Evolutionary conservation across 2,888 invertebrate genomes (phyloP).

Genomic region (Cephus pygmeus): DNA sequence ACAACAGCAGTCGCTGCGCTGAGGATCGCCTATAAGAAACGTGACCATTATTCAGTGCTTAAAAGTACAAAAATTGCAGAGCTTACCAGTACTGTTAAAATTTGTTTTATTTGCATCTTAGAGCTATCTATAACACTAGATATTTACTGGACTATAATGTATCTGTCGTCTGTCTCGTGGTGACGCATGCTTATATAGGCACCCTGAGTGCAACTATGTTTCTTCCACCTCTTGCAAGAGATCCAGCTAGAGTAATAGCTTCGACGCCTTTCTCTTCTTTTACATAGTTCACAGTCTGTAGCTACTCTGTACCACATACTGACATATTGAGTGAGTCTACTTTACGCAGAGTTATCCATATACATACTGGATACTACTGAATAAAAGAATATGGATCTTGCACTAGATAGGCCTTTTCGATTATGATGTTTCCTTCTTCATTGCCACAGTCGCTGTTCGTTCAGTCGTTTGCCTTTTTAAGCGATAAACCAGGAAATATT

Average conservation of each 20-base stretch:
- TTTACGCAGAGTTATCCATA: background rate
- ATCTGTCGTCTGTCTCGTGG: constrained; percentile 13
- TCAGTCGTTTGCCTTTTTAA: background rate
- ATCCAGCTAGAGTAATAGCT: constrained; percentile 20
- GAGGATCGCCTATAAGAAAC: background rate
- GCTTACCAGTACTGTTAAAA: background rate
- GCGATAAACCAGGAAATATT: background rate
- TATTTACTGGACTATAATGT: background rate
- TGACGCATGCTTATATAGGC: constrained; percentile 30
- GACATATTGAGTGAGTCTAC: background rate
- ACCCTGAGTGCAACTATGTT: background rate
- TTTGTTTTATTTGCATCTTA: background rate
- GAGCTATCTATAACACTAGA: background rate
- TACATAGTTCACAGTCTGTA: background rate
- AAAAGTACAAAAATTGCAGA: background rate
- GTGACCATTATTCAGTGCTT: background rate
- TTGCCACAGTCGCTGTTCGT: background rate
- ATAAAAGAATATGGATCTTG: constrained; percentile 2
- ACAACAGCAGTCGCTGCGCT: background rate
- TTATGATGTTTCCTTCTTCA: background rate
- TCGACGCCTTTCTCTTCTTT: constrained; percentile 30
- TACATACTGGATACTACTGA: background rate
- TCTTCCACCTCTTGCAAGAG: constrained; percentile 18
- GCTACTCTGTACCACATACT: background rate
- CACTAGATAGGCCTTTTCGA: background rate